Percentiles rank a stretch among this genome's conserved stretches.
Conservation (phyloP, 2,113 vertebrate genomes). For the Paradisaea rubra region DNA sequence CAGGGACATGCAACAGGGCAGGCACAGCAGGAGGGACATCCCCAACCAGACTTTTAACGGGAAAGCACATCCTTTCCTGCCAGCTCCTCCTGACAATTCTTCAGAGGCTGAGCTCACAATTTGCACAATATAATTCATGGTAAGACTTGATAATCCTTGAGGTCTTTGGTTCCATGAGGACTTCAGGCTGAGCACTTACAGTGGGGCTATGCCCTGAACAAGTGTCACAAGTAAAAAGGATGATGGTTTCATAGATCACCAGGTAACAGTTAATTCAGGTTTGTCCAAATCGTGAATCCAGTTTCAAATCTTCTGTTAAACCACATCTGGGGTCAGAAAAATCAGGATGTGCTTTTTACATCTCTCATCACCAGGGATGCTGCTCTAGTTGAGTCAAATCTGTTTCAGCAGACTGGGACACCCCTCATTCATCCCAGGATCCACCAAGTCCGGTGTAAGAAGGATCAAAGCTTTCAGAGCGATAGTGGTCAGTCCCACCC, state of each 20-base stretch:
- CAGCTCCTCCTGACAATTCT: not conserved
- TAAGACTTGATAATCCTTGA: accelerated
- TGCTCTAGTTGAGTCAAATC: not conserved
- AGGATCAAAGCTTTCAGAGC: not conserved
- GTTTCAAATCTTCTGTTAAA: not conserved
- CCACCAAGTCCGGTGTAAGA: accelerated
- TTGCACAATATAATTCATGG: accelerated
- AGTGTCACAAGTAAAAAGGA: accelerated
- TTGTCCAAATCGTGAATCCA: not conserved
- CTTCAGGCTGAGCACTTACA: not conserved
- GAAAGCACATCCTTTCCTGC: not conserved
- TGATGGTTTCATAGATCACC: not conserved
- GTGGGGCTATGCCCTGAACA: not conserved
- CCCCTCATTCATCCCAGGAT: not conserved
- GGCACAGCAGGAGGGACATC: not conserved
- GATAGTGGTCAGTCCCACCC: not conserved
- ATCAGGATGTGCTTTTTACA: not conserved
- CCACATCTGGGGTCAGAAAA: not conserved
- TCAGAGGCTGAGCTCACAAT: not conserved
- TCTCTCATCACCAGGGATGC: not conserved
- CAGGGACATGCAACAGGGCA: not conserved
- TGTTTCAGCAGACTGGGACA: not conserved
- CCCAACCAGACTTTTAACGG: not conserved
- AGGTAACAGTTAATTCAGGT: too few relatives aligned
- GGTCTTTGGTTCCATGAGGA: not conserved